phyloP scores from a whole-genome alignment of 1,140 invertebrate genomes.

The Pseudobourletiella spinata region DNA sequence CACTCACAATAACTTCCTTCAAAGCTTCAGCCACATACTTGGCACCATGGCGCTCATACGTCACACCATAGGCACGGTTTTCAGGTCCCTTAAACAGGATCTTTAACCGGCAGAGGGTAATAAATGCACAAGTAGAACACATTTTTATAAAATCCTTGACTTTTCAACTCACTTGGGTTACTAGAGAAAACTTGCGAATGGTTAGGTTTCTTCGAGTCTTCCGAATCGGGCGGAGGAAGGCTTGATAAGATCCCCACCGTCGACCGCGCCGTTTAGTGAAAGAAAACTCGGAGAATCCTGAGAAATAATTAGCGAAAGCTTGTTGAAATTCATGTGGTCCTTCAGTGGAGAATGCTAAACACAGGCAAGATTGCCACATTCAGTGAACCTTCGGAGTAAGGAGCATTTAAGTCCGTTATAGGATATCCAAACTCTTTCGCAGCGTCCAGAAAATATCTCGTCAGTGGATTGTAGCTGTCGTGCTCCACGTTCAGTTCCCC shows the following conservation, averaged over 20 bases:
- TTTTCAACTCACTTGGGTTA: constrained; percentile 12
- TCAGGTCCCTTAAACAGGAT: constrained; percentile 28
- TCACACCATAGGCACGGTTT: constrained; percentile 29
- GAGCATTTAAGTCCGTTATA: constrained; percentile 52
- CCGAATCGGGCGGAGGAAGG: constrained; percentile 23
- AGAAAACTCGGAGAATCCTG: constrained; percentile 21
- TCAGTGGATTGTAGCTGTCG: constrained; percentile 36
- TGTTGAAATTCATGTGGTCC: no score
- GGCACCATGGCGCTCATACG: constrained; percentile 22
- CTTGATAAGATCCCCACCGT: constrained; percentile 25
- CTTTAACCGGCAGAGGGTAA: constrained; percentile 10
- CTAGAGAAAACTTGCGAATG: constrained; percentile 17
- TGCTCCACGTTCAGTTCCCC: constrained; percentile 32
- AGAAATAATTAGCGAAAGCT: no score
- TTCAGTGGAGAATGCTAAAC: no score
- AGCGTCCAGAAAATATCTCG: constrained; percentile 52
- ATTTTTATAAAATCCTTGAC: not conserved
- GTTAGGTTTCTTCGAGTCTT: constrained; percentile 4
- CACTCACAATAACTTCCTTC: constrained; percentile 35
- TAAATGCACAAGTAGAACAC: not conserved
- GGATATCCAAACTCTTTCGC: constrained; percentile 61
- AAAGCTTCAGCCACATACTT: constrained; percentile 12
- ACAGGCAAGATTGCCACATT: no score
- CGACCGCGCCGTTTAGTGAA: constrained; percentile 22
- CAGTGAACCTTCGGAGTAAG: constrained; percentile 32